Evolutionary conservation across 2,113 vertebrate genomes (phyloP).

Genomic region (Tupaia chinensis): DNA sequence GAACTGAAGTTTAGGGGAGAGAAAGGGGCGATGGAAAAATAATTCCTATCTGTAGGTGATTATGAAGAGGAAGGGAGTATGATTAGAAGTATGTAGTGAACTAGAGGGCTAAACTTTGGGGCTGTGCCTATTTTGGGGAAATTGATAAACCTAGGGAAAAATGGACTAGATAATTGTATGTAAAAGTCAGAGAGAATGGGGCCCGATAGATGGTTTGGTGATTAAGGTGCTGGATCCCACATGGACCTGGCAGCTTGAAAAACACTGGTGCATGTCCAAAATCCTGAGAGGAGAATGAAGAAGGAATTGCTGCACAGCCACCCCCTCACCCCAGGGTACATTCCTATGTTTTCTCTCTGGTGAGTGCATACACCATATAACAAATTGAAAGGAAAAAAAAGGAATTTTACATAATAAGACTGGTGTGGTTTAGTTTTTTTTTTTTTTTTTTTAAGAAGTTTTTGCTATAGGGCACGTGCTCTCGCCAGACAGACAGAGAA

Average conservation of each 20-base stretch:
- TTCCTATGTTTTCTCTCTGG: too few relatives aligned
- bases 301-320: too few relatives aligned
- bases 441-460: too few relatives aligned
- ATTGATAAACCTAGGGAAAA: constrained; percentile 31
- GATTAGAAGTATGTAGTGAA: background rate
- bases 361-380: too few relatives aligned
- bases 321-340: too few relatives aligned
- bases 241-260: too few relatives aligned
- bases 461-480: too few relatives aligned
- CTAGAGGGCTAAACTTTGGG: background rate
- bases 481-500: too few relatives aligned
- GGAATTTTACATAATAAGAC: constrained; percentile 24
- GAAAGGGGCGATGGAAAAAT: constrained; percentile 30
- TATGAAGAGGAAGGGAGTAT: constrained; percentile 1
- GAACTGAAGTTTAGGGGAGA: constrained; percentile 18
- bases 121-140: background rate
- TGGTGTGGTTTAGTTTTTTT: background rate
- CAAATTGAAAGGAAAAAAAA: background rate
- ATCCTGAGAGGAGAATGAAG: too few relatives aligned
- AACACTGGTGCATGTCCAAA: too few relatives aligned
- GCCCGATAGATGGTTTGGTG: too few relatives aligned
- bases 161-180: background rate
- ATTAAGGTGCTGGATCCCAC: too few relatives aligned
- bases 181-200: constrained; percentile 11
- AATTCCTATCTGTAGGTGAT: background rate